Conservation (phyloP, 37 sponge, comb jelly and placozoan genomes). For the Mnemiopsis leidyi region DNA sequence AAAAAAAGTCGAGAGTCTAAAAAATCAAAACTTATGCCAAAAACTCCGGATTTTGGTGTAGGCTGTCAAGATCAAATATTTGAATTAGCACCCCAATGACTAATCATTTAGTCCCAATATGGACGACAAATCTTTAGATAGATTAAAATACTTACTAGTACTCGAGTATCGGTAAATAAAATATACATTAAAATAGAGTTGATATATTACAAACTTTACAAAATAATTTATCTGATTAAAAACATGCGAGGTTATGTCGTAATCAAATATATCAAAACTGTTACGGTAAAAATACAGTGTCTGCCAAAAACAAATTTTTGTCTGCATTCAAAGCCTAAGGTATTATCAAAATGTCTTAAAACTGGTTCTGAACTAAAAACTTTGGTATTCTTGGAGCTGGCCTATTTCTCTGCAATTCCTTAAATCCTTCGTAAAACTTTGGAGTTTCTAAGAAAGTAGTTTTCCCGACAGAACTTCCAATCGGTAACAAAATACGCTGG, state of each 20-base stretch:
- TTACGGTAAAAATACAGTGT: not conserved
- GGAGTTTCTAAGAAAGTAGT: not conserved
- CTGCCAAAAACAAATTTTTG: too few species aligned
- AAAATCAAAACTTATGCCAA: too few species aligned
- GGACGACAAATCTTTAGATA: too few species aligned
- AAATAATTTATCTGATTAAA: not conserved
- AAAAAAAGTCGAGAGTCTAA: too few species aligned
- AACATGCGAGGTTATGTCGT: not conserved
- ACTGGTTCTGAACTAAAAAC: constrained; percentile 26
- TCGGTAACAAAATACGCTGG: not conserved
- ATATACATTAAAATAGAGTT: not conserved
- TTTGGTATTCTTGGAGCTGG: constrained; percentile 49
- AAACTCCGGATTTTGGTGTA: too few species aligned
- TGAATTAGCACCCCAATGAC: too few species aligned
- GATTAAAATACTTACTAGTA: too few species aligned
- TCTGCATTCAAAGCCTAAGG: too few species aligned
- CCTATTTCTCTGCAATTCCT: not conserved
- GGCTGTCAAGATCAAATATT: too few species aligned
- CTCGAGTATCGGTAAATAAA: not conserved
- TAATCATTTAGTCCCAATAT: too few species aligned
- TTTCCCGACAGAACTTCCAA: too few species aligned
- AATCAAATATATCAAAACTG: not conserved
- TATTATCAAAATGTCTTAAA: not conserved
- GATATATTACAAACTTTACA: not conserved
- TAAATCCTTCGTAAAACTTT: constrained; percentile 38